Conservation (phyloP, 30 jellyfish, hydroid and myxozoan species). For the Turritopsis rubra region DNA sequence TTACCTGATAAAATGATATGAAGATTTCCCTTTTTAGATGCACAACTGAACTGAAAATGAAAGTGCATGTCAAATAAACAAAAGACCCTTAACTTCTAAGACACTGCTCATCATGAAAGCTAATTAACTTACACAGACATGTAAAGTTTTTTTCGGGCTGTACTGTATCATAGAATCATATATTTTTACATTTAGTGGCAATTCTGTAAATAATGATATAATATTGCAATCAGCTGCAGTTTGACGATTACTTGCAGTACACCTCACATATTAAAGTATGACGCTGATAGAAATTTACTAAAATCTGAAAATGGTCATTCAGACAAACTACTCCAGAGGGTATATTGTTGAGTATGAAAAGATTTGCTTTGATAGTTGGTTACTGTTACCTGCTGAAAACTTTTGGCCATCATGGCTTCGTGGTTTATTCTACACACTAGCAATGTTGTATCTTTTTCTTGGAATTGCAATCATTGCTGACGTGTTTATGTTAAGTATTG, state of each 20-base stretch:
- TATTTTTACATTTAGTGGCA: not conserved
- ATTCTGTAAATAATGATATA: no score
- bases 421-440: constrained; percentile 55
- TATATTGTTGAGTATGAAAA: constrained; percentile 48
- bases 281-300: not conserved
- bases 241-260: not conserved
- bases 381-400: constrained; percentile 72
- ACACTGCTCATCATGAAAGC: no score
- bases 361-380: constrained; percentile 79
- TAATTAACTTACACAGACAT: no score
- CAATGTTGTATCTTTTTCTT: constrained; percentile 62
- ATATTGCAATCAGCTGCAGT: no score
- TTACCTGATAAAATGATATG: no score
- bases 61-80: no score
- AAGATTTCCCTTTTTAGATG: no score
- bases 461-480: constrained; percentile 95
- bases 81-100: no score
- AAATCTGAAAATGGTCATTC: constrained; percentile 1
- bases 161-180: no score
- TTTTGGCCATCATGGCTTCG: constrained; percentile 83
- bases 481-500: constrained; percentile 80
- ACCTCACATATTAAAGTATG: not conserved
- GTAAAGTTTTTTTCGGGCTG: no score
- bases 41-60: no score
- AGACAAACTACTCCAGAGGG: constrained; percentile 55